These are phyloP conservation scores for Pantala flavescens DNA, from an alignment of 1,140 invertebrate species.

Conservation along the genomic window DNA sequence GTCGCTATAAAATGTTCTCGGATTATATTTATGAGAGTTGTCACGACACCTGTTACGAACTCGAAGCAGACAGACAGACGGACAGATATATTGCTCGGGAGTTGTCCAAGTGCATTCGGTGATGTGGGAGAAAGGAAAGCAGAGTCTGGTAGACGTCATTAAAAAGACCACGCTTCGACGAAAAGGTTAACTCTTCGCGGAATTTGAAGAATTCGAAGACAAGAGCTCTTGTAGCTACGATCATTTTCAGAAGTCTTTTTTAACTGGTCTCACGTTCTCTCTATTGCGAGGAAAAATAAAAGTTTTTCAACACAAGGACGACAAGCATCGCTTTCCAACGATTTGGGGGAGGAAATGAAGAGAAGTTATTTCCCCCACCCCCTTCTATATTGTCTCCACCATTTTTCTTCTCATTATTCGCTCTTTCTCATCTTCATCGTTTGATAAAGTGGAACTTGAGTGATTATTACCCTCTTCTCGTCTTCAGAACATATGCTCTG, in stretches of 20 bases:
- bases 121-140: background rate
- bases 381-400: background rate
- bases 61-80: no score
- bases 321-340: background rate
- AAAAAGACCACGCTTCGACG: slow-evolving; percentile 3
- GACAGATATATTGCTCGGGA: no score
- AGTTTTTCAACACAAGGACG: background rate
- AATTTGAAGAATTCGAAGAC: slow-evolving; percentile 1
- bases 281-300: background rate
- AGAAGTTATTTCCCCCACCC: background rate
- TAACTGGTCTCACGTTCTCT: background rate
- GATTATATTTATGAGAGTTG: no score
- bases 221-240: background rate
- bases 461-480: no score
- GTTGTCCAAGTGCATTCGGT: background rate
- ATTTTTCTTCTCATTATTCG: background rate
- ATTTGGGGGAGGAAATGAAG: background rate
- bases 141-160: background rate
- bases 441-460: no score
- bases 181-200: slow-evolving; percentile 4
- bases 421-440: no score
- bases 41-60: no score
- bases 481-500: no score
- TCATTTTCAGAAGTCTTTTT: background rate
- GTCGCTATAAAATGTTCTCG: no score